Base-by-base conservation (phyloP, 2,113 vertebrate species). In the Macrotus californicus region DNA sequence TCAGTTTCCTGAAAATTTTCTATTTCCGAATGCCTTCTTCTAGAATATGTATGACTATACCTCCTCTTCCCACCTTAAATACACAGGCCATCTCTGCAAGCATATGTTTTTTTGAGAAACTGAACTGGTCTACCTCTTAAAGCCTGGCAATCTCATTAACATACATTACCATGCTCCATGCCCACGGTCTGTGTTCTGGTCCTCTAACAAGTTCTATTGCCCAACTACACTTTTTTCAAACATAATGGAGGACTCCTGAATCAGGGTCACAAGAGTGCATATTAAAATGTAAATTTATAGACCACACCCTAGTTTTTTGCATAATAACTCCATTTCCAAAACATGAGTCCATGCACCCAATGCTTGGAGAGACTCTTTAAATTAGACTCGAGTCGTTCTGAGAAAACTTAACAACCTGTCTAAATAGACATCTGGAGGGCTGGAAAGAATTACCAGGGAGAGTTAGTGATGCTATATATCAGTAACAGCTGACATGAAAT, bases 401-500 rank as follows among this genome's bases (percentile, higher is more conserved):
- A 83, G 46, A 91, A 97, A 97, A 96, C 93, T 86, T 94, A 96
- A 96, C 91, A 95, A 89, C 76, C 87, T 95, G 89, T 92, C 64
- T 75, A 96, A 96, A 69, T 95, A 96, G 92, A 86, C 97, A 97
- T 94, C 79, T 7, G 6, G 90, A 97, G 90, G 15, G 72, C 96
- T 0, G 0, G 50, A 81, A 97, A 56, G 56, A 92, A 88, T 56
- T 95, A 94, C 67, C 66, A 88, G 56, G 93, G 67, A 94, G 92
- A 97, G 89, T 96, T 97, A 98, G 91, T 36, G 87, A 86, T 80
- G 66, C 19, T 76, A 61, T 94, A 61, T 94, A 93, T 97, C 96
- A 85, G 95, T 97, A 98, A 96, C 52, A 83, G 91, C 95, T 96
- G 95, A 97, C 88, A 96, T 97, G 86, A 97, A 97, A 76, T 96